A percentile compares a stretch with the other conserved stretches of the same genome.
phyloP scores from a whole-genome alignment of 2,888 invertebrate species.

The Syrista parreyssii region DNA sequence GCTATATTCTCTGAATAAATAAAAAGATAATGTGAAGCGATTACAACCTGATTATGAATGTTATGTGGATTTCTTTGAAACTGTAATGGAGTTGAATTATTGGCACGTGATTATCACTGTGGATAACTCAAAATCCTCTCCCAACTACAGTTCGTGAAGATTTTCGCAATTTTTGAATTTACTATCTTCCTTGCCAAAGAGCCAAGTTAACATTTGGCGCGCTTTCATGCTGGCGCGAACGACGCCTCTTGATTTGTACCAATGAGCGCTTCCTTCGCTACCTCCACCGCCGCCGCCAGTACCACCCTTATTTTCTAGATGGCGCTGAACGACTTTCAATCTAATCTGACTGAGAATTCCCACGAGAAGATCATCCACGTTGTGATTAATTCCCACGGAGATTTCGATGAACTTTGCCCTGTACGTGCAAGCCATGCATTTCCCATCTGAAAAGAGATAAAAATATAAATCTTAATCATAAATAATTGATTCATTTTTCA shows the following conservation, averaged over 20 bases:
- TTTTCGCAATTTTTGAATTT: slow-evolving; percentile 94
- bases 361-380: slow-evolving; percentile 94
- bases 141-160: slow-evolving; percentile 81
- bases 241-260: slow-evolving; percentile 88
- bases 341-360: slow-evolving; percentile 93
- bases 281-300: slow-evolving; percentile 35
- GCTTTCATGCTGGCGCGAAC: slow-evolving; percentile 91
- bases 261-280: slow-evolving; percentile 71
- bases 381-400: slow-evolving; percentile 96
- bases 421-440: slow-evolving; percentile 90
- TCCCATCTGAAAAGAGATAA: slow-evolving; percentile 82
- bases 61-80: background rate
- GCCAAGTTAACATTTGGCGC: slow-evolving; percentile 90
- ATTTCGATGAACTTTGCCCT: slow-evolving; percentile 95
- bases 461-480: background rate
- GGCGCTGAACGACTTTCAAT: slow-evolving; percentile 76
- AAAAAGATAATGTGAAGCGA: no score
- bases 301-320: slow-evolving; percentile 65
- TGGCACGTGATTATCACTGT: background rate
- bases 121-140: background rate
- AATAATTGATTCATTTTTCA: background rate
- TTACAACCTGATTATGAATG: background rate
- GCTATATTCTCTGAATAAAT: no score
- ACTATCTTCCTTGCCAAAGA: slow-evolving; percentile 90
- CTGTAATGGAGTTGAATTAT: background rate